Percentiles rank a stretch among this genome's conserved stretches.
phyloP scores from a whole-genome alignment of 2,113 vertebrate species.

The Setophaga kirtlandii region DNA sequence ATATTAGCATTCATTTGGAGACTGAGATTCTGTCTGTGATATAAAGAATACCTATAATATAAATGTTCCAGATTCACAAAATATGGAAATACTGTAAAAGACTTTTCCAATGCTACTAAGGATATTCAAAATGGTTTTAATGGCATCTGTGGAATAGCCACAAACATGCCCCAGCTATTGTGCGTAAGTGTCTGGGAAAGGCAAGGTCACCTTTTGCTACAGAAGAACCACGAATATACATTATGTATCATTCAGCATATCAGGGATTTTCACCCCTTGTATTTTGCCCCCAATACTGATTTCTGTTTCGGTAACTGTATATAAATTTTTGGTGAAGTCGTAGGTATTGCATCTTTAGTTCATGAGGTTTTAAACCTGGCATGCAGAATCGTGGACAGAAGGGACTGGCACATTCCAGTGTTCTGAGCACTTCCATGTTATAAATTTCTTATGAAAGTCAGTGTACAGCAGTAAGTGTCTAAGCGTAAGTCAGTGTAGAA shows the following conservation, averaged over 20 bases:
- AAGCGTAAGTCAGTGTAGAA: background rate
- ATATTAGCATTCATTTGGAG: background rate
- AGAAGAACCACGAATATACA: background rate
- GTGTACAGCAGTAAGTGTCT: background rate
- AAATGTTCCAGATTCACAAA: background rate
- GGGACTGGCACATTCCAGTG: background rate
- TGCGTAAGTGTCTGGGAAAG: background rate
- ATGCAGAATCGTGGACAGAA: background rate
- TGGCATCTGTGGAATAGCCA: background rate
- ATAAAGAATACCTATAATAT: background rate
- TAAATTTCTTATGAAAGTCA: background rate
- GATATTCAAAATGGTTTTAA: background rate
- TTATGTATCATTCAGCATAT: background rate
- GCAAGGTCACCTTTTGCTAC: background rate
- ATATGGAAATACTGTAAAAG: background rate
- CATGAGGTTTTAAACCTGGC: background rate
- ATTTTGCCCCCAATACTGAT: background rate
- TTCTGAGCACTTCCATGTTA: background rate
- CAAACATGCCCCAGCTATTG: background rate
- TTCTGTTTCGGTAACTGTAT: background rate
- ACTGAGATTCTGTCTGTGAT: background rate
- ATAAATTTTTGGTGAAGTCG: background rate
- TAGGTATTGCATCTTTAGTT: background rate
- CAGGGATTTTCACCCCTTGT: background rate
- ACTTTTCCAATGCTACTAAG: background rate